Base-by-base conservation (phyloP, 1,140 invertebrate species). In the Lepidostoma basale region DNA sequence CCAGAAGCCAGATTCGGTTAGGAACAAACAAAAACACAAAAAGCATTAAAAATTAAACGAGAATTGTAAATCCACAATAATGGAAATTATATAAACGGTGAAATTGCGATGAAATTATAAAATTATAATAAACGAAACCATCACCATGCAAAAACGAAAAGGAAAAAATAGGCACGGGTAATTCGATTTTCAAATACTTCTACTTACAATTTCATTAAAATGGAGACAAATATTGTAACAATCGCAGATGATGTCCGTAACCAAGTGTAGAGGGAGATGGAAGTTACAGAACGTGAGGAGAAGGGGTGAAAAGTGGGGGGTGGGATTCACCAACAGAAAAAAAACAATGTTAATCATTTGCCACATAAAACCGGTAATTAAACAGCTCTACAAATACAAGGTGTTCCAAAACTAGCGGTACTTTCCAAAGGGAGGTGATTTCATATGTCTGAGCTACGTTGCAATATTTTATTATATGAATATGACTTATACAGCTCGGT, bases 341-440 rank as follows among this genome's bases (percentile, higher is more conserved):
- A 62, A 62, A 59, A 60, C 39, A 40, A 40, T 60, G 56, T 60
- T 60, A 60, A 60, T 60, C 42, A 60, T 44, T 25, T 60, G 52
- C 8, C 16, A 22, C 16, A 56, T 56, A n/a, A n/a, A n/a, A n/a
- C n/a, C n/a, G n/a, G n/a, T n/a, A n/a, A n/a, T n/a, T n/a, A n/a
- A n/a, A n/a, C n/a, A n/a, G n/a, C n/a, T n/a, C n/a, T n/a, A n/a
- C n/a, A n/a, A n/a, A n/a, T n/a, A n/a, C n/a, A n/a, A n/a, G n/a
- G n/a, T n/a, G n/a, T n/a, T n/a, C n/a, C n/a, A n/a, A n/a, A n/a
- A n/a, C n/a, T n/a, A n/a, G n/a, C n/a, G n/a, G n/a, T n/a, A n/a
- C n/a, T n/a, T n/a, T n/a, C n/a, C n/a, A n/a, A n/a, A n/a, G n/a
- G n/a, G n/a, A n/a, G n/a, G n/a, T n/a, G n/a, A n/a, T n/a, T n/a